Percentiles rank a stretch among this genome's conserved stretches.
These are phyloP conservation scores for Argya squamiceps DNA, from an alignment of 2,797 vertebrate species.

Conservation along the genomic window DNA sequence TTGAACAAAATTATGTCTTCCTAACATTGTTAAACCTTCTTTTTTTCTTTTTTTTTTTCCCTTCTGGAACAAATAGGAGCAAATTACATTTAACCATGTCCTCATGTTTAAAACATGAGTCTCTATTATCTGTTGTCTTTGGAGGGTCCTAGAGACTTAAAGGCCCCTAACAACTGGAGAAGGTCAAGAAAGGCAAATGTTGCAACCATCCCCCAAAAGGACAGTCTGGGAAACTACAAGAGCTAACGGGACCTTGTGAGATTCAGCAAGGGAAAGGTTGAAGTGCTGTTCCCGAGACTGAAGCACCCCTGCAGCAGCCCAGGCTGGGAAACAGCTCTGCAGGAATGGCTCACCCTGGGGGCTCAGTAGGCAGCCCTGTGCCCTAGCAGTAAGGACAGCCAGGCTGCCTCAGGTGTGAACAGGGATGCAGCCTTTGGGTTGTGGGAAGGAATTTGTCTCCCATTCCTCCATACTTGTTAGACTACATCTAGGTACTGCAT, in stretches of 20 bases:
- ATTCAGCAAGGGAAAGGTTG: background rate
- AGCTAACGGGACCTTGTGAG: background rate
- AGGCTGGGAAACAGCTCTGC: background rate
- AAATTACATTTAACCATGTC: background rate
- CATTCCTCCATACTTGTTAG: background rate
- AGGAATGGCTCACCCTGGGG: background rate
- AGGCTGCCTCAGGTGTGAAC: background rate
- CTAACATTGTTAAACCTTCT: background rate
- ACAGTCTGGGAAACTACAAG: background rate
- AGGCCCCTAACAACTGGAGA: background rate
- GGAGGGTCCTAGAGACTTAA: background rate
- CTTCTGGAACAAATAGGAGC: background rate
- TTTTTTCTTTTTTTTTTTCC: background rate
- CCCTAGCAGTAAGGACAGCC: background rate
- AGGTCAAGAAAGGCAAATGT: background rate
- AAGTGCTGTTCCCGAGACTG: background rate
- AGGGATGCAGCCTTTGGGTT: background rate
- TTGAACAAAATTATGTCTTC: background rate
- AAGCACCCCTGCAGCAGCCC: background rate
- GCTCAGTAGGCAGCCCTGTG: accelerated
- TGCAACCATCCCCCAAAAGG: background rate
- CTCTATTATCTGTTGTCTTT: background rate
- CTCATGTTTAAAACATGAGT: slow-evolving; percentile 10
- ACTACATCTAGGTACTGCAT: background rate
- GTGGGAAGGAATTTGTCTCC: background rate